phyloP scores from a whole-genome alignment of 2,113 vertebrate genomes.

The Halichoeres trimaculatus region DNA sequence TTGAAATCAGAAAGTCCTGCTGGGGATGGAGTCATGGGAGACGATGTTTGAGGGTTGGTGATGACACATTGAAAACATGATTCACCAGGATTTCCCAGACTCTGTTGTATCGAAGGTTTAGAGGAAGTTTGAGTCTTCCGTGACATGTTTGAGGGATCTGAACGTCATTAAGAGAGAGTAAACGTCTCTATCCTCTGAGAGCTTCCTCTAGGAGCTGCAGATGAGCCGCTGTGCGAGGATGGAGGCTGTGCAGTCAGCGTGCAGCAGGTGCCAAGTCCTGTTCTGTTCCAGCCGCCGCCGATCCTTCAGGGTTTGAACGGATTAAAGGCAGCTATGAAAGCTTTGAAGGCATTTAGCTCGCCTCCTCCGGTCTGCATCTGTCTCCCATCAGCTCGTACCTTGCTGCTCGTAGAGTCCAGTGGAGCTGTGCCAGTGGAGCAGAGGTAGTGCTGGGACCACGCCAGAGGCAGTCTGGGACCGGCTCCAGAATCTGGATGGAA shows the following conservation, averaged over 20 bases:
- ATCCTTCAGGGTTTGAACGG: slow-evolving; percentile 24
- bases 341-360: slow-evolving; percentile 40
- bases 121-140: background rate
- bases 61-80: slow-evolving; percentile 3
- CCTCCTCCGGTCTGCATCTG: slow-evolving; percentile 42
- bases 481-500: slow-evolving; percentile 41
- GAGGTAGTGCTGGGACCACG: slow-evolving; percentile 36
- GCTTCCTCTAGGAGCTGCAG: slow-evolving; percentile 13
- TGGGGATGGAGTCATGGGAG: slow-evolving; percentile 36
- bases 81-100: background rate
- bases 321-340: slow-evolving; percentile 49
- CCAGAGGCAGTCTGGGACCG: slow-evolving; percentile 40
- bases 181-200: slow-evolving; percentile 2
- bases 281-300: slow-evolving; percentile 35
- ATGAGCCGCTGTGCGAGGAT: slow-evolving; percentile 20
- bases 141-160: slow-evolving; percentile 1
- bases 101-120: background rate
- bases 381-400: slow-evolving; percentile 22
- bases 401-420: slow-evolving; percentile 20
- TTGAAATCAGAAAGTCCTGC: slow-evolving; percentile 25
- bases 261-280: slow-evolving; percentile 24
- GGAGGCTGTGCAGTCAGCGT: slow-evolving; percentile 8
- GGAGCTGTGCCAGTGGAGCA: slow-evolving; percentile 39
- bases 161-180: background rate
- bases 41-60: slow-evolving; percentile 13